Percentiles rank a stretch among this genome's conserved stretches.
These are phyloP conservation scores for Uropetala carovei DNA, from an alignment of 2,888 invertebrate species.

Conservation along the genomic window DNA sequence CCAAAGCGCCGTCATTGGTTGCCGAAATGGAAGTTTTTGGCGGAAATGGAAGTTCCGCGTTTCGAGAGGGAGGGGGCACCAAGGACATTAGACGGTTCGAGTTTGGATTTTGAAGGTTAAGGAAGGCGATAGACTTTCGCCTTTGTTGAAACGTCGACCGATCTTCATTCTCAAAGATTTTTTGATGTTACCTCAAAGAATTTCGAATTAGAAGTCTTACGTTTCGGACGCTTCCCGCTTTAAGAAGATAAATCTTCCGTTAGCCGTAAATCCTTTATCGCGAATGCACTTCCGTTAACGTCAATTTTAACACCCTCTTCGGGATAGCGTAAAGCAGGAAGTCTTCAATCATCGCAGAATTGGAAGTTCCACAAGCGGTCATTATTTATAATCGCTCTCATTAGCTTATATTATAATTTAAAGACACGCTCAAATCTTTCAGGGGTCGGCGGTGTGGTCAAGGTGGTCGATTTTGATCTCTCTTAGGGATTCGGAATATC, in stretches of 20 bases:
- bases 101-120: not conserved
- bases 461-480: not conserved
- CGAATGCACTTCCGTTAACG: not conserved
- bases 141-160: not conserved
- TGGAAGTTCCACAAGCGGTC: not conserved
- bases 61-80: not conserved
- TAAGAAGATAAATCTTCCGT: not conserved
- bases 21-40: not conserved
- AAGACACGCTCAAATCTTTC: not conserved
- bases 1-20: not conserved
- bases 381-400: not conserved
- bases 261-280: not conserved
- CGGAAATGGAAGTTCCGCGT: not conserved
- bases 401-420: slow-evolving; percentile 1
- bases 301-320: not conserved
- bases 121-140: not conserved
- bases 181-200: not conserved
- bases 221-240: not conserved
- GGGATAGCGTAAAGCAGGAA: slow-evolving; percentile 9
- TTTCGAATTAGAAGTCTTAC: not conserved
- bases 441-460: not conserved
- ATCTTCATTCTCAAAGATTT: not conserved
- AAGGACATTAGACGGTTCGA: not conserved
- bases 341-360: slow-evolving; percentile 20
- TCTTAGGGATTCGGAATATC: not conserved